These are phyloP conservation scores for Mamestra brassicae DNA, from an alignment of 2,888 invertebrate genomes.

Conservation along the genomic window DNA sequence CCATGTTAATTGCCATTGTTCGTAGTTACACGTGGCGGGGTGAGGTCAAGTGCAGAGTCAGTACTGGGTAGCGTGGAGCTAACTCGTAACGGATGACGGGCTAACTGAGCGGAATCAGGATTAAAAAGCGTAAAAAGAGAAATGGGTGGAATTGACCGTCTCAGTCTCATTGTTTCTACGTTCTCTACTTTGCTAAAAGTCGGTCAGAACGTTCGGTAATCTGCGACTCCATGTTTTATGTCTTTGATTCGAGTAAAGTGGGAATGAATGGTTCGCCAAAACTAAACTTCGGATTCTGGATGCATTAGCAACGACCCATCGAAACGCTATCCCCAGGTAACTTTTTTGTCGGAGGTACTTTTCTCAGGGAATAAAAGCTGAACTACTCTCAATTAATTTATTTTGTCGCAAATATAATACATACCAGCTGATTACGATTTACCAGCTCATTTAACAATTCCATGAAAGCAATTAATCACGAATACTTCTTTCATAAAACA, in stretches of 20 bases:
- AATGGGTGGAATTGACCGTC: not conserved
- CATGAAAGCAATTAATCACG: conserved; percentile 5
- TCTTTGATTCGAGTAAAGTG: not conserved
- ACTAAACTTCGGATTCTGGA: not conserved
- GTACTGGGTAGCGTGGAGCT: conserved; percentile 24
- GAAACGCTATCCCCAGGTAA: not conserved
- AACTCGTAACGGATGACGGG: conserved; percentile 21
- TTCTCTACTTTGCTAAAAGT: not conserved
- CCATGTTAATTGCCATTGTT: conserved; percentile 21
- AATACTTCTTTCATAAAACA: conserved; percentile 8
- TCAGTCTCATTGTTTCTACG: not conserved
- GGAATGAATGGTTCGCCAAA: not conserved
- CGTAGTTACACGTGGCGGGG: conserved; percentile 18
- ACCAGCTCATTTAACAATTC: not conserved
- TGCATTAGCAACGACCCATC: not conserved
- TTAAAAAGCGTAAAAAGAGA: not conserved
- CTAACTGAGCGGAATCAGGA: no score
- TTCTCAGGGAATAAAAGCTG: not conserved
- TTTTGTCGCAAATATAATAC: not conserved
- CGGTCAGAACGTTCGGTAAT: not conserved
- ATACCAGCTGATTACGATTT: not conserved
- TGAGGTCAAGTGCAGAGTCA: conserved; percentile 55
- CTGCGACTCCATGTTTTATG: no score
- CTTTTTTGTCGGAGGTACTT: not conserved
- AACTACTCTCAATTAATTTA: not conserved